Base-by-base conservation (phyloP, 2,888 invertebrate genomes). In the Piscicola geometra region DNA sequence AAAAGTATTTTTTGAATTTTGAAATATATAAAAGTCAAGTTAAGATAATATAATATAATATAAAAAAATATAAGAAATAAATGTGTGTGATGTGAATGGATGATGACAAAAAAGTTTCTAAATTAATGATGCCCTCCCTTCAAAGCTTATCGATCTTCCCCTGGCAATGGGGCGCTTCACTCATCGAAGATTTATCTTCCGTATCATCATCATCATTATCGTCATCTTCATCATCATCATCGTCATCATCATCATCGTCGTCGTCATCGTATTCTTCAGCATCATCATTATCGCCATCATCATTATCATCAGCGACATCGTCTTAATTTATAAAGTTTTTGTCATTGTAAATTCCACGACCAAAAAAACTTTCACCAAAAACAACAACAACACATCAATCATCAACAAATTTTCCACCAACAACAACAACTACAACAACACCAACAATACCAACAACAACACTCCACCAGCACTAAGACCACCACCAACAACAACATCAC, bases 211-310 rank as follows among this genome's bases (percentile, higher is more conserved):
- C 69, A 35, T 32, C 69, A 69, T 47, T 25, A 71, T 47, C 71
- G 50, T 47, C 71, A 71, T 47, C 71, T 60, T 47, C 71, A 71
- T 47, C 71, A 71, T 47, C 71, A 71, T 47, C 71, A 71, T 47
- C 71, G 50, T 47, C 71, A 71, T 47, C 71, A 71, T 47, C 71
- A 71, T 47, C 71, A 71, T 47, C 71, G 50, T 47, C 71, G 50
- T 47, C 71, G 50, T 47, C 71, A 71, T 47, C 71, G 50, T 47
- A 50, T 60, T 47, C 71, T 9, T 47, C 71, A 50, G 2, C 50
- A 71, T 47, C 71, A 71, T n/a, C 50, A 71, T 47, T 47, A 47
- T 47, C 71, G 50, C 18, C 71, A 47, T 47, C 50, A 71, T 47
- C 71, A 50, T 28, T 47, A 25, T 47, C 50, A 33, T 47, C 71